phyloP scores from a whole-genome alignment of 2,888 invertebrate genomes.

The Suillia variegata region DNA sequence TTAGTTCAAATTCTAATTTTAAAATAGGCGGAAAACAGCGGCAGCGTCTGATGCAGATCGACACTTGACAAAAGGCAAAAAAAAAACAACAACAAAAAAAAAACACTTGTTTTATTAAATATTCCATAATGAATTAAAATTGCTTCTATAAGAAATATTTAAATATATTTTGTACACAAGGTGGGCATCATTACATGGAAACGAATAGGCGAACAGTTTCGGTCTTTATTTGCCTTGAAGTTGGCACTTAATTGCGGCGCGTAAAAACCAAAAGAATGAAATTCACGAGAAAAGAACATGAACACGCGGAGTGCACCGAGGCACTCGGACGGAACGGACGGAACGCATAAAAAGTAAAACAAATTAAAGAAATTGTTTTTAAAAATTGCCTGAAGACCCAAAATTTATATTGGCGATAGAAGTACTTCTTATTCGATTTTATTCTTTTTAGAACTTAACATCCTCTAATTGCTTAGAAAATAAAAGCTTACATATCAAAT shows the following conservation, averaged over 20 bases:
- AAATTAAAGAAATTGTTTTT: background rate
- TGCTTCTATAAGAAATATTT: background rate
- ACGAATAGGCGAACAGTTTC: background rate
- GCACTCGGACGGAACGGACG: no score
- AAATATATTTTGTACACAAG: background rate
- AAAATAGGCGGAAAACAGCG: slow-evolving; percentile 43
- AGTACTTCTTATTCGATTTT: no score
- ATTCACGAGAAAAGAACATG: no score
- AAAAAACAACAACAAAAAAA: background rate
- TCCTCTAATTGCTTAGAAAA: no score
- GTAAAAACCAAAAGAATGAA: background rate
- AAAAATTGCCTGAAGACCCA: no score
- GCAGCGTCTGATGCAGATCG: background rate
- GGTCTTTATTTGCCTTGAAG: background rate
- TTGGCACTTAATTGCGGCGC: background rate
- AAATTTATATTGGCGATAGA: no score
- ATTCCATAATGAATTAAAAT: background rate
- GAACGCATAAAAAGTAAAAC: no score
- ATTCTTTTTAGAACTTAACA: no score
- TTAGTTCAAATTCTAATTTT: slow-evolving; percentile 57
- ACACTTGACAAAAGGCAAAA: background rate
- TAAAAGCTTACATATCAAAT: no score
- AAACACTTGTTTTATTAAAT: background rate
- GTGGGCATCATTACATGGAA: background rate
- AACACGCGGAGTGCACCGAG: no score